A percentile compares a stretch with the other conserved stretches of the same genome.
Evolutionary conservation across 2,113 vertebrate species (phyloP).

Genomic region (Oophaga pumilio): DNA sequence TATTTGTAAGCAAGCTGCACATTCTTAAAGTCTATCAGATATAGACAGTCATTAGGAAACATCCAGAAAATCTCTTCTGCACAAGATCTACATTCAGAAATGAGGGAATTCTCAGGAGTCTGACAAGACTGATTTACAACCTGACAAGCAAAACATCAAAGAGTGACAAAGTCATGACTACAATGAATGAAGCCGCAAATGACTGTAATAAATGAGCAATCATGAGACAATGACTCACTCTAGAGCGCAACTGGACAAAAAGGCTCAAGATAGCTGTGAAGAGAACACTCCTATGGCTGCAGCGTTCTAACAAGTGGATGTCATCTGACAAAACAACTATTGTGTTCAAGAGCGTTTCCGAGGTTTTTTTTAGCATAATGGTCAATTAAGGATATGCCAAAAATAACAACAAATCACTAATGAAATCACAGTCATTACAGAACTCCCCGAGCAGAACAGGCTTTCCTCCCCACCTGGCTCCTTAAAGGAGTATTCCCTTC

Average conservation of each 20-base stretch:
- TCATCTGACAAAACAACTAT: neutral
- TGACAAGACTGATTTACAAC: neutral
- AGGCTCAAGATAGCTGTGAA: neutral
- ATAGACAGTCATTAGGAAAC: neutral
- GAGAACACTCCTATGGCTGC: neutral
- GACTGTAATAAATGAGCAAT: constrained; percentile 27
- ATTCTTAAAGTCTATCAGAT: neutral
- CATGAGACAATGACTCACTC: neutral
- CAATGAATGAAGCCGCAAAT: neutral
- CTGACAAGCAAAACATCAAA: constrained; percentile 6
- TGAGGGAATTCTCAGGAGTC: neutral
- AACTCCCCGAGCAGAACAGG: neutral
- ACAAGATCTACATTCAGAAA: constrained; percentile 1
- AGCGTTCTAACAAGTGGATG: neutral
- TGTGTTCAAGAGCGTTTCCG: neutral
- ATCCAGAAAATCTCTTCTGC: neutral
- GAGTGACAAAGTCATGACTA: constrained; percentile 9
- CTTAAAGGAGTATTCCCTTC: neutral
- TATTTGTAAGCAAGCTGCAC: neutral
- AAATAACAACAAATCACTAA: neutral
- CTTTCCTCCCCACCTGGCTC: neutral
- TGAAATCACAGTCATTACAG: too few relatives aligned
- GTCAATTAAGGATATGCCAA: neutral
- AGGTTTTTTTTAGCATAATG: neutral
- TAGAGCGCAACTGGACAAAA: neutral